A percentile compares a stretch with the other conserved stretches of the same genome.
Evolutionary conservation across 2,888 invertebrate species (phyloP).

Genomic region (Halictus quadricinctus): DNA sequence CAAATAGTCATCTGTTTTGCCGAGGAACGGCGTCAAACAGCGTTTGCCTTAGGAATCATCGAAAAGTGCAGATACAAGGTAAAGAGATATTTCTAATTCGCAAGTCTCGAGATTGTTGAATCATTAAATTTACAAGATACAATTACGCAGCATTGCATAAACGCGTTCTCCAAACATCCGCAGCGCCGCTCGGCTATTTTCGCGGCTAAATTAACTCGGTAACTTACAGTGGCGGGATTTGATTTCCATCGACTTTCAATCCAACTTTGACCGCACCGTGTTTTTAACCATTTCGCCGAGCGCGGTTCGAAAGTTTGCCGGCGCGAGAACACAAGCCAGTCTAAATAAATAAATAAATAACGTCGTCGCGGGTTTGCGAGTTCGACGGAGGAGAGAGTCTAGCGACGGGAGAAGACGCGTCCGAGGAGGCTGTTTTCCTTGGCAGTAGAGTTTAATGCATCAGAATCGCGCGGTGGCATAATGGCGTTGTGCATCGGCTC

Average conservation of each 20-base stretch:
- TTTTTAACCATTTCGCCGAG: neutral
- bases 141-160: neutral
- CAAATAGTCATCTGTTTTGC: neutral
- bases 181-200: neutral
- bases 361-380: neutral
- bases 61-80: neutral
- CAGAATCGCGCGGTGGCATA: conserved; percentile 49
- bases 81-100: neutral
- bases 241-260: neutral
- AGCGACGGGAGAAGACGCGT: neutral
- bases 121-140: neutral
- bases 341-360: conserved; percentile 7
- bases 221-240: neutral
- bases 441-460: conserved; percentile 34
- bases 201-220: neutral
- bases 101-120: neutral
- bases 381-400: neutral
- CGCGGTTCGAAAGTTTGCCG: neutral
- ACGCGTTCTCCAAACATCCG: neutral
- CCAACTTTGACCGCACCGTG: neutral
- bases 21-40: neutral
- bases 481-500: conserved; percentile 53
- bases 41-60: neutral
- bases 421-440: conserved; percentile 32
- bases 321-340: neutral